These are phyloP conservation scores for Datnioides undecimradiatus DNA, from an alignment of 2,113 vertebrate species.

Conservation along the genomic window DNA sequence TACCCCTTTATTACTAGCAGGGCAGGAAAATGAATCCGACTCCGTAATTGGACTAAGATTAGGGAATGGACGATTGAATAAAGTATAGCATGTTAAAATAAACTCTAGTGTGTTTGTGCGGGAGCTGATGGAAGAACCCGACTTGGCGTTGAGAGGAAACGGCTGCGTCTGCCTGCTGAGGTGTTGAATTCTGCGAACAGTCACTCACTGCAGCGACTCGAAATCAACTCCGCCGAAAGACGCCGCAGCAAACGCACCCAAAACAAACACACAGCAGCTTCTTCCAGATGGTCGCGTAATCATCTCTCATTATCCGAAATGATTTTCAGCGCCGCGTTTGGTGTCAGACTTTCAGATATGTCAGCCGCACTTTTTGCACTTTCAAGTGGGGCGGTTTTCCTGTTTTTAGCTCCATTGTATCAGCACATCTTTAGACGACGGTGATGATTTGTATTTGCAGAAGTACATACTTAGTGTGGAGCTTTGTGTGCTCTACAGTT, in stretches of 20 bases:
- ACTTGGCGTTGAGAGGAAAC: too few species aligned
- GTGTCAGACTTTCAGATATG: background rate
- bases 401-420: background rate
- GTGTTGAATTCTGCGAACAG: too few species aligned
- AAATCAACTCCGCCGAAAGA: background rate
- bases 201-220: background rate
- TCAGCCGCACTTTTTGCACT: background rate
- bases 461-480: background rate
- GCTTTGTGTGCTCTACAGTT: background rate
- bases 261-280: slow-evolving; percentile 9
- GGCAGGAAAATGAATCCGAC: too few species aligned
- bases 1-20: background rate
- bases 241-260: slow-evolving; percentile 1
- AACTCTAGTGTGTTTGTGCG: too few species aligned
- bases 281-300: slow-evolving; percentile 40
- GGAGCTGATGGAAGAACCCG: too few species aligned
- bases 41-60: too few species aligned
- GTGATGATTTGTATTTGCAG: background rate
- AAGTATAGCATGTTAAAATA: too few species aligned
- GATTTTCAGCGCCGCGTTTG: slow-evolving; percentile 24
- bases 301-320: slow-evolving; percentile 27
- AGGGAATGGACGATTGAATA: too few species aligned
- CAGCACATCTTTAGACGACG: background rate
- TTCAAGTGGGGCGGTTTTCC: background rate
- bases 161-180: too few species aligned